Percentiles rank a stretch among this genome's conserved stretches.
Evolutionary conservation across 1,140 invertebrate genomes (phyloP).

Genomic region (Drosophila repleta): DNA sequence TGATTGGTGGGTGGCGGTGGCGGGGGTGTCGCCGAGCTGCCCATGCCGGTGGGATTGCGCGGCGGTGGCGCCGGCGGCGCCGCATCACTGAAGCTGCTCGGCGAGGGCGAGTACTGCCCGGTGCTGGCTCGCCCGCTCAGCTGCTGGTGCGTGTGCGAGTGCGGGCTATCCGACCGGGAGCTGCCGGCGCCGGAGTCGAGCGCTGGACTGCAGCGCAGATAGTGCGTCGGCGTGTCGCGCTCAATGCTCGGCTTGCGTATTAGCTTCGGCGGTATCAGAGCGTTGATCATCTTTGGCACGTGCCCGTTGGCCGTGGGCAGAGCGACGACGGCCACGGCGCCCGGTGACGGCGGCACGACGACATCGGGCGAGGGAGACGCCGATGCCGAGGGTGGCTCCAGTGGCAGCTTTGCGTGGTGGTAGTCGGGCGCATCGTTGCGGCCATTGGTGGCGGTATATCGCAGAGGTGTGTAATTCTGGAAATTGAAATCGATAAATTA

Average conservation of each 20-base stretch:
- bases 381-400: constrained; percentile 63
- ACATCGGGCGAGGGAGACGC: constrained; percentile 69
- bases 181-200: constrained; percentile 94
- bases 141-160: constrained; percentile 86
- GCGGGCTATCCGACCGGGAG: constrained; percentile 94
- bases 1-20: constrained; percentile 90
- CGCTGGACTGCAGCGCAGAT: constrained; percentile 90
- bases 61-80: constrained; percentile 90
- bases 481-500: constrained; percentile 10
- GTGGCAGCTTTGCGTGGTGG: constrained; percentile 72
- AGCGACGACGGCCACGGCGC: constrained; percentile 45
- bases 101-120: constrained; percentile 88
- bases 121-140: constrained; percentile 84
- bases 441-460: constrained; percentile 76
- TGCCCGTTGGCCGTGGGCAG: constrained; percentile 67
- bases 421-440: constrained; percentile 77
- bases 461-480: constrained; percentile 75
- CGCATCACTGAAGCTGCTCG: constrained; percentile 86
- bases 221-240: constrained; percentile 89
- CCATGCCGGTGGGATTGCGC: constrained; percentile 86
- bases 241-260: constrained; percentile 94
- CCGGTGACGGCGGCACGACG: constrained; percentile 46
- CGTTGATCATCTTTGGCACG: constrained; percentile 77
- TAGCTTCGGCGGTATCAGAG: constrained; percentile 89
- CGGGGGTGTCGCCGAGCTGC: constrained; percentile 89